These are phyloP conservation scores for Caenorhabditis macrosperma DNA, from an alignment of 2,888 invertebrate species.

Conservation along the genomic window DNA sequence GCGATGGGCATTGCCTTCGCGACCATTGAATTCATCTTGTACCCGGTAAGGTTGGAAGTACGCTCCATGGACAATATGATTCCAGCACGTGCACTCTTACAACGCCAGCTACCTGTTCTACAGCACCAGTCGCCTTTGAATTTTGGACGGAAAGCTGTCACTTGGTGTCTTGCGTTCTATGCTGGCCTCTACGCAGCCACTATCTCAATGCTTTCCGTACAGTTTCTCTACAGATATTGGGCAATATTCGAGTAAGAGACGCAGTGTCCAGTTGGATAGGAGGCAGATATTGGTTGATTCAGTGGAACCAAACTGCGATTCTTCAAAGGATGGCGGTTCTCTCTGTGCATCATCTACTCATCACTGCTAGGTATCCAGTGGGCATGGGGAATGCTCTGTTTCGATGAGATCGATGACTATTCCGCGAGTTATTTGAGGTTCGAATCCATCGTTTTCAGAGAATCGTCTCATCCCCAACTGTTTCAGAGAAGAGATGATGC, in stretches of 20 bases:
- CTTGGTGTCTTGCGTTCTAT: background rate
- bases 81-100: background rate
- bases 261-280: background rate
- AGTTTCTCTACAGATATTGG: conserved; percentile 12
- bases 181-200: background rate
- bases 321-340: conserved; percentile 20
- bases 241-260: background rate
- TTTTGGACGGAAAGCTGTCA: background rate
- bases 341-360: background rate
- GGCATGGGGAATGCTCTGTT: conserved; percentile 8
- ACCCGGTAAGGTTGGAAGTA: too few species aligned
- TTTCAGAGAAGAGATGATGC: conserved; percentile 12
- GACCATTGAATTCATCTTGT: too few species aligned
- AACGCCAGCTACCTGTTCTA: background rate
- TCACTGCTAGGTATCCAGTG: conserved; percentile 11
- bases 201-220: background rate
- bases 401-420: conserved; percentile 14
- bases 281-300: background rate
- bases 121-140: background rate
- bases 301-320: conserved; percentile 5
- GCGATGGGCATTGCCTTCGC: too few species aligned
- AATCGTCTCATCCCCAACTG: too few species aligned
- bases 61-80: too few species aligned
- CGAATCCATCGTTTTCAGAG: background rate
- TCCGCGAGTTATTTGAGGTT: conserved; percentile 7